phyloP scores from a whole-genome alignment of 1,140 invertebrate genomes.

The Laupala kohalensis region DNA sequence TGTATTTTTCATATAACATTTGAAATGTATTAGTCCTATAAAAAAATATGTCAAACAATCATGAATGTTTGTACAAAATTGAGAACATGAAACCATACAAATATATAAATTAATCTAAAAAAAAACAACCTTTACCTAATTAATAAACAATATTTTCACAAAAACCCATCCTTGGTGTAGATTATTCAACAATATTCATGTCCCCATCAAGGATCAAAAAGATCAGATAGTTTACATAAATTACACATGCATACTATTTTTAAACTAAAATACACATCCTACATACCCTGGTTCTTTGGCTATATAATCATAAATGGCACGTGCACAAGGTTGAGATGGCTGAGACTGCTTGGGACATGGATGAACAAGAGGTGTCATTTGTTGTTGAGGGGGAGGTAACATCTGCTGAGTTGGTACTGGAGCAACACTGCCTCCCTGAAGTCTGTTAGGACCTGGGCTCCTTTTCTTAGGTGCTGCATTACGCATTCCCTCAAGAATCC shows the following conservation, averaged over 20 bases:
- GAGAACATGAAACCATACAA: too few species aligned
- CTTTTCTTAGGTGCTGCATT: slow-evolving; percentile 44
- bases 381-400: background rate
- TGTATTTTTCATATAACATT: background rate
- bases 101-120: too few species aligned
- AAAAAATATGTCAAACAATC: background rate
- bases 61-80: too few species aligned
- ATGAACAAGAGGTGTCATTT: slow-evolving; percentile 8
- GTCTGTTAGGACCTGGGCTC: slow-evolving; percentile 25
- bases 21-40: background rate
- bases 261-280: too few species aligned
- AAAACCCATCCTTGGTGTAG: too few species aligned
- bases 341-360: slow-evolving; percentile 13
- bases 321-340: slow-evolving; percentile 57
- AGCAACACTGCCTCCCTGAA: slow-evolving; percentile 4
- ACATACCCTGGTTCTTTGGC: slow-evolving; percentile 69
- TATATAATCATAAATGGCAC: slow-evolving; percentile 75
- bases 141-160: too few species aligned
- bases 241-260: too few species aligned
- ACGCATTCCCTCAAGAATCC: slow-evolving; percentile 81
- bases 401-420: background rate
- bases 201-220: too few species aligned
- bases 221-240: too few species aligned
- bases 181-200: too few species aligned
- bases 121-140: too few species aligned